phyloP scores from a whole-genome alignment of 2,888 invertebrate genomes.

The Horisme vitalbata region DNA sequence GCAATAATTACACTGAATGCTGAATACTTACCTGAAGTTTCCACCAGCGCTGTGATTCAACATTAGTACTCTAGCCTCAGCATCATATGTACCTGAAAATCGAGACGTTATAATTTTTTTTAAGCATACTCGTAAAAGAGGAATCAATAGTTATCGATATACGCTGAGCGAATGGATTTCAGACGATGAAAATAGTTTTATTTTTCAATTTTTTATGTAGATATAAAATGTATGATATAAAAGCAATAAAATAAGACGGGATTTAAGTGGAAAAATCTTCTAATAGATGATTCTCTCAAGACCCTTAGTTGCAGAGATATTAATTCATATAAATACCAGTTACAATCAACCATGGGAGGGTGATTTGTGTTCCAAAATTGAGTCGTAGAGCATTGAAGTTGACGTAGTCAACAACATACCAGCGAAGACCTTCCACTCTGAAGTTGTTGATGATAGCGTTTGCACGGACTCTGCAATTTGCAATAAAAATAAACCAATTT shows the following conservation, averaged over 20 bases:
- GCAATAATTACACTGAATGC: too few species aligned
- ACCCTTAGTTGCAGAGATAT: too few species aligned
- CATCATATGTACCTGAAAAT: constrained; percentile 50
- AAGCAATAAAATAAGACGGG: too few species aligned
- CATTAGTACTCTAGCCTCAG: constrained; percentile 42
- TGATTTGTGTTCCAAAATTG: constrained; percentile 42
- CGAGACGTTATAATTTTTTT: background rate
- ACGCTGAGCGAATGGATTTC: too few species aligned
- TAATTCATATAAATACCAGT: constrained; percentile 50
- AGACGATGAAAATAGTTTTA: too few species aligned
- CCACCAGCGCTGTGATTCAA: constrained; percentile 50
- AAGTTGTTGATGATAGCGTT: constrained; percentile 38
- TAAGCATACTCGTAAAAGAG: too few species aligned
- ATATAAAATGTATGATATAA: too few species aligned
- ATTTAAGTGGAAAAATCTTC: too few species aligned
- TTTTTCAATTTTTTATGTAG: too few species aligned
- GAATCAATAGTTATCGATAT: too few species aligned
- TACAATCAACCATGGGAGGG: constrained; percentile 47
- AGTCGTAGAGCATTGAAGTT: constrained; percentile 48
- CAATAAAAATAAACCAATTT: background rate
- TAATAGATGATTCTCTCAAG: too few species aligned
- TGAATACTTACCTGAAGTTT: constrained; percentile 45
- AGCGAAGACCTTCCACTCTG: constrained; percentile 48
- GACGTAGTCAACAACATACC: constrained; percentile 52
- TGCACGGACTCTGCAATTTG: constrained; percentile 36